Percentiles rank a stretch among this genome's conserved stretches.
These are phyloP conservation scores for Tenualosa thibaudeaui DNA, from an alignment of 2,797 vertebrate species.

Conservation along the genomic window DNA sequence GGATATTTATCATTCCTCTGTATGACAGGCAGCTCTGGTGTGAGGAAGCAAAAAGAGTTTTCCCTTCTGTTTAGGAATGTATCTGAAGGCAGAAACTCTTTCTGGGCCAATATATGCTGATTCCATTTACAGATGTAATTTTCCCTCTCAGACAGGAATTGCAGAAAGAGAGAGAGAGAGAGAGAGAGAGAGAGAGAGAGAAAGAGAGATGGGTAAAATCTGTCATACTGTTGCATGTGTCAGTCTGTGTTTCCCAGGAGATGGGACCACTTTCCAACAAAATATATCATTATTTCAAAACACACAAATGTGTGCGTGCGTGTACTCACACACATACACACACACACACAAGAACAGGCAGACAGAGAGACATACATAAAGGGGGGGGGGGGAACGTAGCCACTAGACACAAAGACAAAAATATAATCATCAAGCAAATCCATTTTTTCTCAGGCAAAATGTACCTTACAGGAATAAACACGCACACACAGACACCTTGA, in stretches of 20 bases:
- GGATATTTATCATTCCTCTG: background rate
- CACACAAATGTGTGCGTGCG: background rate
- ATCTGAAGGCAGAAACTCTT: background rate
- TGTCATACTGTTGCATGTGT: slow-evolving; percentile 40
- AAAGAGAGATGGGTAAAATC: background rate
- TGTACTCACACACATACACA: background rate
- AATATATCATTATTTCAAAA: slow-evolving; percentile 68
- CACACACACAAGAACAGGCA: background rate
- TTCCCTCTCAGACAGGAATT: background rate
- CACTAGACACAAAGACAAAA: background rate
- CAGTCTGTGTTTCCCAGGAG: slow-evolving; percentile 60
- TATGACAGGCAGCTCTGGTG: background rate
- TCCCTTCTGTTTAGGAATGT: no score
- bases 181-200: background rate
- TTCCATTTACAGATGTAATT: background rate
- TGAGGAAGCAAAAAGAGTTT: background rate
- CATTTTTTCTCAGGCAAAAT: background rate
- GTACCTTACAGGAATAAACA: slow-evolving; percentile 2
- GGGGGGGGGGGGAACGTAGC: background rate
- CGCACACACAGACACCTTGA: slow-evolving; percentile 27
- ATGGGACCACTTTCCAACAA: slow-evolving; percentile 57
- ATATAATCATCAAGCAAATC: background rate
- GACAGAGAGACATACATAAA: background rate
- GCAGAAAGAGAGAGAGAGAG: background rate
- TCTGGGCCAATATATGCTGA: background rate